A percentile compares a stretch with the other conserved stretches of the same genome.
Conservation (phyloP, 2,113 vertebrate species). For the Dromaius novaehollandiae region DNA sequence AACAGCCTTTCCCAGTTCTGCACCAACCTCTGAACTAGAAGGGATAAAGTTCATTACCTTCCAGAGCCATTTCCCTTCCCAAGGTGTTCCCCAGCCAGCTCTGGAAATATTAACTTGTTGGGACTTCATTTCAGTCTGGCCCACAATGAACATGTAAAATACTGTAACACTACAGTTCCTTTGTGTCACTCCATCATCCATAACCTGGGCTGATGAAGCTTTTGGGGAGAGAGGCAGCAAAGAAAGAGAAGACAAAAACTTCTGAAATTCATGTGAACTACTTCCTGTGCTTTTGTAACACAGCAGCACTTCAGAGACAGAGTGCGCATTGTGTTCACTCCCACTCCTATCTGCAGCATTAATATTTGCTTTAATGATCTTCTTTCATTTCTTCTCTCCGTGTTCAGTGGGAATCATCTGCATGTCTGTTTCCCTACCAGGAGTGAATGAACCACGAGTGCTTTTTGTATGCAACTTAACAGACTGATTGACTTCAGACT, state of each 20-base stretch:
- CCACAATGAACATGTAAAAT: not conserved
- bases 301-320: not conserved
- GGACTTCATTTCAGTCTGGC: not conserved
- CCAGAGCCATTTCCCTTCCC: not conserved
- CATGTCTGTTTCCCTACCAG: conserved; percentile 9
- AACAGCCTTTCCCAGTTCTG: not conserved
- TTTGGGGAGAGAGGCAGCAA: not conserved
- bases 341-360: not conserved
- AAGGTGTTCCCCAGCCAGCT: not conserved
- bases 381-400: conserved; percentile 29
- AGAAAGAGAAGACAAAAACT: not conserved
- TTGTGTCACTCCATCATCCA: not conserved
- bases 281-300: conserved; percentile 1
- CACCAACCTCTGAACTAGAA: not conserved
- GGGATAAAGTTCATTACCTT: not conserved
- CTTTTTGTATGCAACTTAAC: not conserved
- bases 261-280: conserved; percentile 18
- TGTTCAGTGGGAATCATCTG: conserved; percentile 11
- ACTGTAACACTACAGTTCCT: not conserved
- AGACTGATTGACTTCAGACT: conserved; percentile 36
- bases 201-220: not conserved
- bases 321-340: not conserved
- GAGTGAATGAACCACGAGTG: conserved; percentile 35
- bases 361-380: conserved; percentile 50
- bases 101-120: not conserved